Conservation (phyloP, 2,888 invertebrate species). For the Tinea pellionella region DNA sequence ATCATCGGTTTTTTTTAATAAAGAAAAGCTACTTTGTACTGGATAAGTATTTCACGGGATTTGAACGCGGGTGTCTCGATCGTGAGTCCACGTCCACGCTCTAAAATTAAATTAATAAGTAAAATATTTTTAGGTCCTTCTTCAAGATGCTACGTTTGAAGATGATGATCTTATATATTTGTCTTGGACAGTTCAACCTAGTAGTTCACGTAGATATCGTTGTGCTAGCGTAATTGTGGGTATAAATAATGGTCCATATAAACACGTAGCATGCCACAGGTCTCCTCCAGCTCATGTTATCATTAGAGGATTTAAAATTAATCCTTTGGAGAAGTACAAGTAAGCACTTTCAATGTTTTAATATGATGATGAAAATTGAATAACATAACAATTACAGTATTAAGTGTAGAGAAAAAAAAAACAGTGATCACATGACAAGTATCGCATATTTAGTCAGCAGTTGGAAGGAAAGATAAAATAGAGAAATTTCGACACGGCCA, state of each 20-base stretch:
- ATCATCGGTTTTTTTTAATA: no score
- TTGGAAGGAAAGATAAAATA: no score
- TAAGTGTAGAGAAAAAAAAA: no score
- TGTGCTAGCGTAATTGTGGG: conserved; percentile 56
- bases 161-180: conserved; percentile 52
- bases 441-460: no score
- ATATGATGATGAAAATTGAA: no score
- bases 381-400: no score
- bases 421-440: no score
- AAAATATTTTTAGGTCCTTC: conserved; percentile 32
- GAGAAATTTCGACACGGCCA: no score
- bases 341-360: conserved; percentile 26
- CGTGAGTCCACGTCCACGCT: no score
- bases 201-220: conserved; percentile 39
- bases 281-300: conserved; percentile 48
- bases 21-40: no score
- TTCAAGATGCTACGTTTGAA: conserved; percentile 51
- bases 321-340: conserved; percentile 50
- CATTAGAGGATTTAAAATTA: conserved; percentile 49
- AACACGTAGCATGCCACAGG: conserved; percentile 56
- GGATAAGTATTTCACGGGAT: no score
- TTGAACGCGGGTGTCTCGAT: no score
- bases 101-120: not conserved
- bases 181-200: conserved; percentile 52
- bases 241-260: conserved; percentile 41